These are phyloP conservation scores for Tinamus major DNA, from an alignment of 2,797 vertebrate genomes.

Conservation along the genomic window DNA sequence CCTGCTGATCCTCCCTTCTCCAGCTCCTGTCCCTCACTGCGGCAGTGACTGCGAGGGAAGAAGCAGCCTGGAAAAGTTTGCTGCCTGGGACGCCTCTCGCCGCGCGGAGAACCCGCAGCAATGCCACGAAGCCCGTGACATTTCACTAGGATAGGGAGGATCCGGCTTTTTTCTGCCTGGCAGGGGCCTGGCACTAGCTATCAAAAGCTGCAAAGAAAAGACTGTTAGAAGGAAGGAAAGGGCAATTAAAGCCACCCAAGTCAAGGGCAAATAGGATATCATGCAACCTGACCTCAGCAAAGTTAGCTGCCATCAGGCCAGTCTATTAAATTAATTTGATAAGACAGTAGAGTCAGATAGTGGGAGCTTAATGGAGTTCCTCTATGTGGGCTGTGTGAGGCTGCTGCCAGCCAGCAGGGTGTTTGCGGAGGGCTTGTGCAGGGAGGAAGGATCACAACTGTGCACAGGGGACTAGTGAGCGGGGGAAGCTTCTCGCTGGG, in stretches of 20 bases:
- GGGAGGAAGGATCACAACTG: accelerated
- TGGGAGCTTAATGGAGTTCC: not conserved
- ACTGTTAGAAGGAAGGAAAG: not conserved
- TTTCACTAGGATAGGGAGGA: not conserved
- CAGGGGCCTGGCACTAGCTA: not conserved
- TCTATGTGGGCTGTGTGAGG: not conserved
- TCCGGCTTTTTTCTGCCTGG: not conserved
- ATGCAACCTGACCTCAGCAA: accelerated
- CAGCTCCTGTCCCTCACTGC: not conserved
- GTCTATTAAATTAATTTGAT: not conserved
- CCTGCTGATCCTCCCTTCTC: not conserved
- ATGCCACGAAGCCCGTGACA: not conserved
- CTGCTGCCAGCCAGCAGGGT: accelerated
- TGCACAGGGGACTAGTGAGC: not conserved
- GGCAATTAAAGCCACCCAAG: not conserved
- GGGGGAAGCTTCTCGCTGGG: not conserved
- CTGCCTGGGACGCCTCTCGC: not conserved
- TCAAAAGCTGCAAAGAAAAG: not conserved
- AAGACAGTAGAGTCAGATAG: not conserved
- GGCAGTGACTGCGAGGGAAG: accelerated
- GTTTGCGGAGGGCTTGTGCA: not conserved
- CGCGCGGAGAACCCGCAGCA: not conserved
- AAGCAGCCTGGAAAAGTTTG: not conserved
- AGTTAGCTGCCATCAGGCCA: not conserved
- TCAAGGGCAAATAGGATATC: not conserved